phyloP scores from a whole-genome alignment of 2,888 invertebrate species.

The Euplagia quadripunctaria region DNA sequence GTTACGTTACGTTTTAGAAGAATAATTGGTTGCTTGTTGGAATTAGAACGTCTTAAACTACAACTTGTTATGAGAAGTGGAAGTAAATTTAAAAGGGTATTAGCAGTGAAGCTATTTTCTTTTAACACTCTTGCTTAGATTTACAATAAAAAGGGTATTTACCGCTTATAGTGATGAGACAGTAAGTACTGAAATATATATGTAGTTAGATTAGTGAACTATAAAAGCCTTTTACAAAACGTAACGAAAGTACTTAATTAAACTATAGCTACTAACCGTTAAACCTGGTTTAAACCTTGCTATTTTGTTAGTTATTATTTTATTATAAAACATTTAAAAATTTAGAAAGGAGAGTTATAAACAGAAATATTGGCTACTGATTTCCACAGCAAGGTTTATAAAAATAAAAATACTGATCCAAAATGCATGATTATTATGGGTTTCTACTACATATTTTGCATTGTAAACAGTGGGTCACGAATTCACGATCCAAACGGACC shows the following conservation, averaged over 20 bases:
- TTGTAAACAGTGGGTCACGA: no score
- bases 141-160: neutral
- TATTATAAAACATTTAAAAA: neutral
- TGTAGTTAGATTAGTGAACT: neutral
- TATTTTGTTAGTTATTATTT: neutral
- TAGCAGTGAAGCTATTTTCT: neutral
- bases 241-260: neutral
- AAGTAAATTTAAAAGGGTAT: no score
- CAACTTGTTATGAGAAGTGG: neutral
- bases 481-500: no score
- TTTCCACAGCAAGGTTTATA: neutral
- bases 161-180: no score
- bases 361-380: neutral
- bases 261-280: neutral
- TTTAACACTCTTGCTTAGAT: neutral
- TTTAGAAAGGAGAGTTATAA: neutral
- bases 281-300: neutral
- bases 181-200: neutral
- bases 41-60: conserved; percentile 2
- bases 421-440: no score
- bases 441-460: neutral
- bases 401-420: no score
- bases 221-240: neutral
- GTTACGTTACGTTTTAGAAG: conserved; percentile 38
- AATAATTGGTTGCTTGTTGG: conserved; percentile 28